A percentile compares a stretch with the other conserved stretches of the same genome.
phyloP scores from a whole-genome alignment of 2,797 vertebrate genomes.

The Lates japonicus region DNA sequence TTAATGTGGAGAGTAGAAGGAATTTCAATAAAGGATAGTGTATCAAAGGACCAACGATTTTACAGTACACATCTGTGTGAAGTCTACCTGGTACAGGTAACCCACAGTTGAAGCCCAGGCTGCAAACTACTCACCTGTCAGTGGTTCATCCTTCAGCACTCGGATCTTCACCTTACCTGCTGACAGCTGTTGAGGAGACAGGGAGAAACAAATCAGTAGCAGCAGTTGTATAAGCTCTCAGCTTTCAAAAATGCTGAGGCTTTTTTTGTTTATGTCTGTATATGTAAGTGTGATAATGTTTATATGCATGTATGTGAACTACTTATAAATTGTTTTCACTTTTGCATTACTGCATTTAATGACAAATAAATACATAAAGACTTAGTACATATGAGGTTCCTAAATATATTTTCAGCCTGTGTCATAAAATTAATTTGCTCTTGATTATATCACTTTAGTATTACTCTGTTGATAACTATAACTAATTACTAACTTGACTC shows the following conservation, averaged over 20 bases:
- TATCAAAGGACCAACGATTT: slow-evolving; percentile 1
- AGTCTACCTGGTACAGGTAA: slow-evolving; percentile 27
- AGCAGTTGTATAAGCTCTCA: slow-evolving; percentile 23
- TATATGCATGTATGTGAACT: background rate
- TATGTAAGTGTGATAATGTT: background rate
- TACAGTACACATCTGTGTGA: background rate
- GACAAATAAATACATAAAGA: background rate
- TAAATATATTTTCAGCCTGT: background rate
- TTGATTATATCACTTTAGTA: background rate
- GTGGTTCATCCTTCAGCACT: slow-evolving; percentile 86
- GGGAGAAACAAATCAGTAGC: slow-evolving; percentile 36
- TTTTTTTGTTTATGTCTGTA: background rate
- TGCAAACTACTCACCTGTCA: slow-evolving; percentile 74
- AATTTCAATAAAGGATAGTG: background rate
- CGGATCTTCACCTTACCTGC: slow-evolving; percentile 90
- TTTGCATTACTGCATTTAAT: background rate
- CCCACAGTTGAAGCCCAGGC: slow-evolving; percentile 17
- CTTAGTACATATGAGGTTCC: background rate
- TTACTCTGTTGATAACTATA: background rate
- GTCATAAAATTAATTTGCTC: background rate
- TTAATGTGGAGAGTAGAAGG: slow-evolving; percentile 1
- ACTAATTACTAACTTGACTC: background rate
- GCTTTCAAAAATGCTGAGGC: background rate
- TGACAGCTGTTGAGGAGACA: slow-evolving; percentile 75
- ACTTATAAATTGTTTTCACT: background rate